A percentile compares a stretch with the other conserved stretches of the same genome.
phyloP scores from a whole-genome alignment of 2,888 invertebrate species.

The Polyommatus icarus region DNA sequence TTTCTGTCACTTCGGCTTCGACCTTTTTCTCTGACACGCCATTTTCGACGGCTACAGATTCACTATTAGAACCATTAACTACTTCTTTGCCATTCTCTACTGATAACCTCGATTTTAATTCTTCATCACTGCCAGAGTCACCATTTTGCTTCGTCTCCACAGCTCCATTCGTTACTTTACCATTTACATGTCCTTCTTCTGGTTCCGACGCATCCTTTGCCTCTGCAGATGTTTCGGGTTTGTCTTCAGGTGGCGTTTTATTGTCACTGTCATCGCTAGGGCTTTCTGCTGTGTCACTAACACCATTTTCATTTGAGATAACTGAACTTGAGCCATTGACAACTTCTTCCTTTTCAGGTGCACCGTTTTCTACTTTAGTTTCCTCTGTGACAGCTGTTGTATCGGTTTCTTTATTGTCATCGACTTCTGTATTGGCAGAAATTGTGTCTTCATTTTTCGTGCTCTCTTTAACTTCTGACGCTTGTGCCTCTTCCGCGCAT shows the following conservation, averaged over 20 bases:
- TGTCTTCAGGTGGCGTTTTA: constrained; percentile 39
- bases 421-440: constrained; percentile 34
- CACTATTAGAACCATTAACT: constrained; percentile 47
- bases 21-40: constrained; percentile 64
- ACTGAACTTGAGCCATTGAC: not conserved
- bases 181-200: constrained; percentile 63
- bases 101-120: constrained; percentile 62
- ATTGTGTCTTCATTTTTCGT: constrained; percentile 37
- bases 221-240: constrained; percentile 39
- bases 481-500: constrained; percentile 49
- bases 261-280: constrained; percentile 35
- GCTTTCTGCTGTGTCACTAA: not conserved
- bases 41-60: constrained; percentile 49
- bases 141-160: constrained; percentile 58
- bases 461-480: constrained; percentile 38
- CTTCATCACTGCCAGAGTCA: constrained; percentile 58
- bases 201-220: constrained; percentile 42
- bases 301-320: constrained; percentile 16
- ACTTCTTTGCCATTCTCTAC: constrained; percentile 60
- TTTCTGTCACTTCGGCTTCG: constrained; percentile 63
- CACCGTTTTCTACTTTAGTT: constrained; percentile 31
- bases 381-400: constrained; percentile 33
- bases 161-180: constrained; percentile 62
- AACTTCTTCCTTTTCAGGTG: constrained; percentile 6
- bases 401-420: constrained; percentile 35